Conservation (phyloP, 2,113 vertebrate genomes). For the Emberiza fucata region DNA sequence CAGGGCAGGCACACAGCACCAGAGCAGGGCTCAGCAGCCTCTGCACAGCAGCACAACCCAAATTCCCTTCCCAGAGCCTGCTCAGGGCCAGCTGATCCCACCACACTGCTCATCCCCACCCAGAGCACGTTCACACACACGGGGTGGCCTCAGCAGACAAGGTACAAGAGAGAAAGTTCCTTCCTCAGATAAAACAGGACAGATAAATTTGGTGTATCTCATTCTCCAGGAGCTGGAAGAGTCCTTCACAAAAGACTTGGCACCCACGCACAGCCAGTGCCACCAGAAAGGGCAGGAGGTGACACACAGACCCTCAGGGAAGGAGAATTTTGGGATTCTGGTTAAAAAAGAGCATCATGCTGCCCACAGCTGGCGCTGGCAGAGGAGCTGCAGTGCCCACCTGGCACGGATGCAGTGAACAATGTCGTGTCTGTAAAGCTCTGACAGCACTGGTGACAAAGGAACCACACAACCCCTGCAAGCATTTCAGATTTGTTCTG, state of each 20-base stretch:
- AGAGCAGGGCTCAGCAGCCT: background rate
- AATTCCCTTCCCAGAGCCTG: background rate
- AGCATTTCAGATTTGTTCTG: background rate
- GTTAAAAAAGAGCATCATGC: background rate
- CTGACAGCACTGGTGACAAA: rapidly evolving
- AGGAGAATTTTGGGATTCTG: background rate
- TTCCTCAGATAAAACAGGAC: background rate
- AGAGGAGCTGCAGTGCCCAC: rapidly evolving
- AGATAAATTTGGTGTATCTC: background rate
- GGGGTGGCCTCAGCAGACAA: background rate
- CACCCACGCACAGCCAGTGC: rapidly evolving
- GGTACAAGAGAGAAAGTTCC: background rate
- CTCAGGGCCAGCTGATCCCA: background rate
- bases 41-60: background rate
- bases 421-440: background rate
- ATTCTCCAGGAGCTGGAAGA: background rate
- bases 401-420: rapidly evolving
- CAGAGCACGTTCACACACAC: background rate
- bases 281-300: background rate
- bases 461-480: background rate
- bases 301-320: background rate
- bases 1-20: background rate
- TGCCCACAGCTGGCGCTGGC: background rate
- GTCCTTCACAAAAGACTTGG: background rate
- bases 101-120: background rate